Base-by-base conservation (phyloP, 2,113 vertebrate species). In the Lycocorax pyrrhopterus region DNA sequence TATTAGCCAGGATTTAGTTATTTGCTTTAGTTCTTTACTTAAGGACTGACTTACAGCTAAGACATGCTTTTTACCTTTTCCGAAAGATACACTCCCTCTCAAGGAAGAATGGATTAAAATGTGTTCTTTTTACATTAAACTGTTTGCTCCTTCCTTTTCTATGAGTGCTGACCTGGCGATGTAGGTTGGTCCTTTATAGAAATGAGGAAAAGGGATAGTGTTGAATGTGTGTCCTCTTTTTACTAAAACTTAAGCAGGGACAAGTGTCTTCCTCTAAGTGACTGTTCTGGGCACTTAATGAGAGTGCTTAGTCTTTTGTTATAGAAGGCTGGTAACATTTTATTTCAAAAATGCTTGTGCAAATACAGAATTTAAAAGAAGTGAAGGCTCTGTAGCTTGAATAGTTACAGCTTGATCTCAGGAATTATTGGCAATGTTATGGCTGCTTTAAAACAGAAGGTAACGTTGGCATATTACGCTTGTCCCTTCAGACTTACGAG, bases 81-180 rank as follows among this genome's bases (percentile, higher is more conserved):
- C 7, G 10, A 96, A 95, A 96, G 49, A 82, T 68, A 47, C 13
- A 37, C 90, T 96, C 94, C 52, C 62, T 96, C 85, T 93, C 68
- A 67, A 96, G 63, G 62, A 92, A 96, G 52, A 95, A 94, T 41
- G 55, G 73, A 94, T 69, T 81, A 93, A 92, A 96, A 94, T 95
- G 27, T 84, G 51, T 84, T 91, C 88, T 93, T 80, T 93, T 60
- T 80, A 87, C 71, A 62, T 87, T 78, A 89, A 92, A 16, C 10
- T 1, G 0, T 87, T 95, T 84, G 56, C 56, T 87, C 25, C 68
- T n/a, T 93, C 39, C 17, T 81, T 75, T 74, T 78, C 39, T 69
- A 0, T 59, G 55, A 87, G 75, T 67, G 69, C 89, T 96, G 69
- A 78, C 78, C 66, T 89, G 81, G 56, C 4, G 3, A 21, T 71